Conservation (phyloP, 2,797 vertebrate species). For the Lophotriccus pileatus region DNA sequence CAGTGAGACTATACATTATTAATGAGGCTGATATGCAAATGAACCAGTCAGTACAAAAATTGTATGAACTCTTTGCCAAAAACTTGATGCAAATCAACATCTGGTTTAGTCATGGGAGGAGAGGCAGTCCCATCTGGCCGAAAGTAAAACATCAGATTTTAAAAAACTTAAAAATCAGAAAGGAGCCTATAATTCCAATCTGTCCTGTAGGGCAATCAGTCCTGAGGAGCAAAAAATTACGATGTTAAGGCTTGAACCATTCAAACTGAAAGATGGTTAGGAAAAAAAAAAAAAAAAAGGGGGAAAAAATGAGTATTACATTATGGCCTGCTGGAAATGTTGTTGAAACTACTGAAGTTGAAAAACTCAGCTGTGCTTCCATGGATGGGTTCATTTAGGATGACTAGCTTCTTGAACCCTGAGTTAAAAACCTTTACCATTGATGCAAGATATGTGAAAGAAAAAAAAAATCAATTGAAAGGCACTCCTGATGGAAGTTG, state of each 20-base stretch:
- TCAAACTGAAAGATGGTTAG: neutral
- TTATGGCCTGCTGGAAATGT: neutral
- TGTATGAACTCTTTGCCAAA: constrained; percentile 24
- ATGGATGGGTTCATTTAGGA: neutral
- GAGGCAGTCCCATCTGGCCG: neutral
- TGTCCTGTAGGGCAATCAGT: neutral
- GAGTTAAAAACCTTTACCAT: neutral
- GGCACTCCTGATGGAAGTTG: neutral
- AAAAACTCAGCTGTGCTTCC: neutral
- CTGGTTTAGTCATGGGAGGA: constrained; percentile 16
- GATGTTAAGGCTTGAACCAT: neutral
- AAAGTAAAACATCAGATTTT: neutral
- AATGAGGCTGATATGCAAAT: constrained; percentile 26
- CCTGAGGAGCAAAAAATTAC: neutral
- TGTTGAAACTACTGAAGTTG: neutral
- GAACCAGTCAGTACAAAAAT: constrained; percentile 34
- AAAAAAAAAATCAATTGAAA: neutral
- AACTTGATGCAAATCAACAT: constrained; percentile 48
- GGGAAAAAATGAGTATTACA: neutral
- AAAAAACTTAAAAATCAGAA: neutral
- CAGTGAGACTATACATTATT: constrained; percentile 26
- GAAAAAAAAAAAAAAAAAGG: neutral
- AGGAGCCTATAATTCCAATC: neutral
- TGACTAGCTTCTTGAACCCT: neutral
- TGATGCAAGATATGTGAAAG: neutral